These are phyloP conservation scores for Coluber constrictor DNA, from an alignment of 2,797 vertebrate species.

Conservation along the genomic window DNA sequence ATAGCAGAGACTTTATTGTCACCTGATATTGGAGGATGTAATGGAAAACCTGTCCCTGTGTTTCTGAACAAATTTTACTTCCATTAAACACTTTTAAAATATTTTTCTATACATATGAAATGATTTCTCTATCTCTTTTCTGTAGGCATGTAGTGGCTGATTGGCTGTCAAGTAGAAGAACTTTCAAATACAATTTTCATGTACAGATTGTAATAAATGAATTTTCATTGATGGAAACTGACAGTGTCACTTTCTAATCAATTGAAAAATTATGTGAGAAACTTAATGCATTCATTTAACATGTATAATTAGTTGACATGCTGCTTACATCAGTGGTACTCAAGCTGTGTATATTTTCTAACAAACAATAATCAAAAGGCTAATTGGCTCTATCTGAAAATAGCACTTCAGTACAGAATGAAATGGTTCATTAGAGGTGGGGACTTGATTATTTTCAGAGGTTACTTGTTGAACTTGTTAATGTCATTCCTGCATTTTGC, in stretches of 20 bases:
- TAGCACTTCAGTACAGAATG: constrained; percentile 45
- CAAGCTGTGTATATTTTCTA: constrained; percentile 59
- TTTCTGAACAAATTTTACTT: constrained; percentile 7
- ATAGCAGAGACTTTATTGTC: background rate
- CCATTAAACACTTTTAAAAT: background rate
- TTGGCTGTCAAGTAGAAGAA: constrained; percentile 22
- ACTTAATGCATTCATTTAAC: constrained; percentile 53
- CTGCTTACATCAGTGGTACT: constrained; percentile 1
- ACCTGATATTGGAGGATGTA: background rate
- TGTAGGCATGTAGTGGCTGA: background rate
- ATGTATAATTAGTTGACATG: constrained; percentile 48
- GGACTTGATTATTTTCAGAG: constrained; percentile 25
- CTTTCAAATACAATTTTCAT: constrained; percentile 14
- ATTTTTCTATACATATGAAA: background rate
- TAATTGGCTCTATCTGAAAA: constrained; percentile 54
- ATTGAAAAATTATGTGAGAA: constrained; percentile 38
- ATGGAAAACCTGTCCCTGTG: background rate
- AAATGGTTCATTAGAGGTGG: constrained; percentile 34
- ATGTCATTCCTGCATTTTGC: background rate
- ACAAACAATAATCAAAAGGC: constrained; percentile 42
- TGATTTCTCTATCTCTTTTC: background rate
- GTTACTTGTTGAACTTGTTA: constrained; percentile 12
- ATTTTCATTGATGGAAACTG: constrained; percentile 11
- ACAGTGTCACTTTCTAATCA: constrained; percentile 38
- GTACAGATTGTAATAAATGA: constrained; percentile 12